Conservation (phyloP, 1,140 invertebrate species). For the Sinella curviseta region DNA sequence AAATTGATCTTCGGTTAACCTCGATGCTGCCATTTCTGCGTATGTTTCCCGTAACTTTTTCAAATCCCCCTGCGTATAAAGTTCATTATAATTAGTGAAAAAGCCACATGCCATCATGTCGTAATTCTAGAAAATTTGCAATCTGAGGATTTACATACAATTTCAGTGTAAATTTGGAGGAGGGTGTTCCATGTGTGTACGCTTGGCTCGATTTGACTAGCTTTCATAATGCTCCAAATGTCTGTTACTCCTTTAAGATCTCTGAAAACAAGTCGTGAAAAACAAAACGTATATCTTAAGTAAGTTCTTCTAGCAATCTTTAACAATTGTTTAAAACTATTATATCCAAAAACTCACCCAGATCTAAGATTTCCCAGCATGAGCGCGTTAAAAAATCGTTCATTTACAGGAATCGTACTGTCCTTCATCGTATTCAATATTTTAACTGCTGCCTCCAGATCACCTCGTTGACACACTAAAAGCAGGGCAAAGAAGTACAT, state of each 20-base stretch:
- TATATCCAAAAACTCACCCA: too few relatives aligned
- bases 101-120: too few relatives aligned
- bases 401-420: constrained; percentile 19
- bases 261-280: constrained; percentile 13
- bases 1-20: constrained; percentile 20
- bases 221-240: constrained; percentile 34
- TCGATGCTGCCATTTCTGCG: background rate
- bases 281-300: background rate
- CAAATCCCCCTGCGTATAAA: constrained; percentile 14
- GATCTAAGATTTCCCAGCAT: constrained; percentile 35
- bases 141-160: constrained; percentile 13
- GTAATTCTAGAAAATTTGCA: too few relatives aligned
- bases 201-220: constrained; percentile 23
- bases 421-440: constrained; percentile 32
- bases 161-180: constrained; percentile 32
- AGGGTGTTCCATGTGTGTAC: constrained; percentile 15
- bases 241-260: constrained; percentile 33
- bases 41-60: constrained; percentile 11
- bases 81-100: too few relatives aligned
- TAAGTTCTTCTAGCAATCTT: background rate
- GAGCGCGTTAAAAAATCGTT: constrained; percentile 38
- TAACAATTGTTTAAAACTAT: background rate
- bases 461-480: constrained; percentile 33
- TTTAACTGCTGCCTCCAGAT: constrained; percentile 24
- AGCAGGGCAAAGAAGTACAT: constrained; percentile 32